Evolutionary conservation across 2,797 vertebrate species (phyloP).

Genomic region (Neosalanx taihuensis): DNA sequence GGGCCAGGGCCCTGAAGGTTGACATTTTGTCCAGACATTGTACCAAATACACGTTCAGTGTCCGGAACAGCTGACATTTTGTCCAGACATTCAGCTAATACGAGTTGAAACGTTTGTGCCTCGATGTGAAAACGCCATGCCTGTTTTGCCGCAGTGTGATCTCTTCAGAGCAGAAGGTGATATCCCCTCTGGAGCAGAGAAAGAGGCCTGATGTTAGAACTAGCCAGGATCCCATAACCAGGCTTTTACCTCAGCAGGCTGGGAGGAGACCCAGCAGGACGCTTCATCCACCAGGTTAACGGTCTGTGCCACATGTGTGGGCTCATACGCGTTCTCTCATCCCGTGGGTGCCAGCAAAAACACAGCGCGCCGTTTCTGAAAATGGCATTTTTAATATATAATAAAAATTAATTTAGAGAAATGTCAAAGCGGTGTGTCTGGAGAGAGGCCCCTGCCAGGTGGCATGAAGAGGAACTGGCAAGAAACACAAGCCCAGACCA

Average conservation of each 20-base stretch:
- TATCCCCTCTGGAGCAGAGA: neutral
- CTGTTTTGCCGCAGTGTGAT: too few relatives aligned
- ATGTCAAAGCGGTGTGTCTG: neutral
- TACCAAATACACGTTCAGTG: too few relatives aligned
- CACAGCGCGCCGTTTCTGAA: neutral
- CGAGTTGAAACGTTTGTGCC: too few relatives aligned
- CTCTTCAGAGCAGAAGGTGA: too few relatives aligned
- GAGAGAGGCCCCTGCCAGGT: constrained; percentile 2
- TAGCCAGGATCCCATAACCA: neutral
- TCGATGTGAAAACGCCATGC: too few relatives aligned
- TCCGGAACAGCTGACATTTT: too few relatives aligned
- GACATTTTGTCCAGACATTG: too few relatives aligned
- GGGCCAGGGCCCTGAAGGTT: too few relatives aligned
- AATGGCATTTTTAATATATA: constrained; percentile 14
- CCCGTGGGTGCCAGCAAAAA: neutral
- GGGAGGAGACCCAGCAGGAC: neutral
- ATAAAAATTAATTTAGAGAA: constrained; percentile 10
- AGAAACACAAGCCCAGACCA: neutral
- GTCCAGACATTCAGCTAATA: too few relatives aligned
- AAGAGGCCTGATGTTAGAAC: neutral
- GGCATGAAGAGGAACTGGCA: neutral
- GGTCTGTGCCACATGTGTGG: neutral
- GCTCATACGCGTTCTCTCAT: neutral
- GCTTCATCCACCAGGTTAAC: constrained; percentile 3
- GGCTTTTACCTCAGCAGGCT: neutral